Conservation (phyloP, 2,888 invertebrate species). For the Drosophila affinis region DNA sequence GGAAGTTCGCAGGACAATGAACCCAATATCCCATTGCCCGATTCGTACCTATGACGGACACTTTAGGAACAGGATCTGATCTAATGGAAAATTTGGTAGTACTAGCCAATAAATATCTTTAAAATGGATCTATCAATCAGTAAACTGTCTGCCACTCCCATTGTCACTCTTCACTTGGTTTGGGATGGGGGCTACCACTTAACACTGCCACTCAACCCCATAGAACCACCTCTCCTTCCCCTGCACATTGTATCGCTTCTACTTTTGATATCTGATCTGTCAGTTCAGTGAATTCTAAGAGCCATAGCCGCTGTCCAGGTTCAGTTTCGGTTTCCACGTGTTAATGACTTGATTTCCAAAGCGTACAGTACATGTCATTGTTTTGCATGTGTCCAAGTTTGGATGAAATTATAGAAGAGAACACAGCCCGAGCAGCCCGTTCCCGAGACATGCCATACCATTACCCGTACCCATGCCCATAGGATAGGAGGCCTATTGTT, state of each 20-base stretch:
- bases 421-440: not conserved
- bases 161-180: no score
- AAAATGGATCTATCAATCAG: no score
- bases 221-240: not conserved
- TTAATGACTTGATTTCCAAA: slow-evolving; percentile 67
- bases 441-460: slow-evolving; percentile 1
- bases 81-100: no score
- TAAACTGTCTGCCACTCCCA: no score
- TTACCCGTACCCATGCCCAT: slow-evolving; percentile 8
- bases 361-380: slow-evolving; percentile 44
- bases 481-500: slow-evolving; percentile 57
- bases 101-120: no score
- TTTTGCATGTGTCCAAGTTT: slow-evolving; percentile 42
- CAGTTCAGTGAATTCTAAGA: slow-evolving; percentile 35
- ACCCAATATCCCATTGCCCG: no score
- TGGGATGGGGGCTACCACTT: not conserved
- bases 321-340: slow-evolving; percentile 57
- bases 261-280: slow-evolving; percentile 43
- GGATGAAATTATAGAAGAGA: slow-evolving; percentile 40
- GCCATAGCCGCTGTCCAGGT: slow-evolving; percentile 36
- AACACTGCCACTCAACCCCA: no score
- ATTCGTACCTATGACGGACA: no score
- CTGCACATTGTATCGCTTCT: not conserved
- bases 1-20: no score
- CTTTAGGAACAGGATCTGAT: no score